Percentiles rank a stretch among this genome's conserved stretches.
phyloP scores from a whole-genome alignment of 1,140 invertebrate species.

The Sitobion miscanthi region DNA sequence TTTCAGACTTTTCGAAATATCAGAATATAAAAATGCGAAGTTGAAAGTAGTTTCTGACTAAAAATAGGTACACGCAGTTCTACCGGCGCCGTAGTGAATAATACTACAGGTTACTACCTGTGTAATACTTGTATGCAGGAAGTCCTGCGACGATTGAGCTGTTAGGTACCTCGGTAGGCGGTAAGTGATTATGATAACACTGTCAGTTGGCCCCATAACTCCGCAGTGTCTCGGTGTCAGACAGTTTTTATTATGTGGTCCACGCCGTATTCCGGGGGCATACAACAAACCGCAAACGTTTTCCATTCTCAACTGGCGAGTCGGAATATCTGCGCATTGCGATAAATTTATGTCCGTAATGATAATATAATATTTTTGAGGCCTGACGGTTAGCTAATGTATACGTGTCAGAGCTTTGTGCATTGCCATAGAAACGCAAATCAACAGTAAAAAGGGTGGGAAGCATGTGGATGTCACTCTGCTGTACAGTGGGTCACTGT shows the following conservation, averaged over 20 bases:
- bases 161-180: background rate
- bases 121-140: too few relatives aligned
- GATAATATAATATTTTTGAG: background rate
- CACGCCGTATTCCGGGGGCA: background rate
- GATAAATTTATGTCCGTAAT: background rate
- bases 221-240: background rate
- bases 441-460: too few relatives aligned
- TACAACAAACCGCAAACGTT: background rate
- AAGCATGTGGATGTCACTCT: too few relatives aligned
- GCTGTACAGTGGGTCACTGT: too few relatives aligned
- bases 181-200: background rate
- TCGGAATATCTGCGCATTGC: background rate
- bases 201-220: background rate
- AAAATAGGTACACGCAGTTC: background rate
- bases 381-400: too few relatives aligned
- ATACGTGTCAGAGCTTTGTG: too few relatives aligned
- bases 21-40: too few relatives aligned
- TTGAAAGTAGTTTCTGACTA: background rate
- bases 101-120: too few relatives aligned
- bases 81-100: background rate
- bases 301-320: background rate
- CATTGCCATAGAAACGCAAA: too few relatives aligned
- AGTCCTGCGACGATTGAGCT: background rate
- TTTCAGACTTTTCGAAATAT: too few relatives aligned
- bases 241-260: background rate